Conservation (phyloP, 2,797 vertebrate species). For the Enteromius afrohamiltoni region DNA sequence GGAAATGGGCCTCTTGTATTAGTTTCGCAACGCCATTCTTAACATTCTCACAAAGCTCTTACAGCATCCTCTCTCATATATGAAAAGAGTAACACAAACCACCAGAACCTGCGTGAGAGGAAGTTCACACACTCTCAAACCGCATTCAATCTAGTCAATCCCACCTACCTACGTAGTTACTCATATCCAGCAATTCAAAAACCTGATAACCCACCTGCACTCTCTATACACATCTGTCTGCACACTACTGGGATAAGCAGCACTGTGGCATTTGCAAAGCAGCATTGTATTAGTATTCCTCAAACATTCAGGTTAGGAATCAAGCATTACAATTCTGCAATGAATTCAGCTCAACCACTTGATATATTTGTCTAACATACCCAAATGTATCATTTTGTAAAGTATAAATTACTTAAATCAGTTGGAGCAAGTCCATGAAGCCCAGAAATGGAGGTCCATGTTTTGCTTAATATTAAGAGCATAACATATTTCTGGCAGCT, state of each 20-base stretch:
- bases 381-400: no score
- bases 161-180: not conserved
- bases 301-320: not conserved
- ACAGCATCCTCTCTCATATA: not conserved
- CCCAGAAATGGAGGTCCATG: no score
- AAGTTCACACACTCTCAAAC: slow-evolving; percentile 38
- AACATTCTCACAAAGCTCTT: slow-evolving; percentile 13
- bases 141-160: not conserved
- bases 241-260: not conserved
- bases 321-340: not conserved
- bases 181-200: slow-evolving; percentile 33
- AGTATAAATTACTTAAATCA: no score
- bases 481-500: no score
- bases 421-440: no score
- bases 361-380: not conserved
- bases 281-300: not conserved
- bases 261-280: not conserved
- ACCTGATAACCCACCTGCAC: not conserved
- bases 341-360: not conserved
- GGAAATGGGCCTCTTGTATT: slow-evolving; percentile 36
- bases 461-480: no score
- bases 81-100: slow-evolving; percentile 9
- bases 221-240: not conserved
- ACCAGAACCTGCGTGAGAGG: slow-evolving; percentile 6
- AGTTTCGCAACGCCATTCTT: slow-evolving; percentile 28